A percentile compares a stretch with the other conserved stretches of the same genome.
Conservation (phyloP, 2,113 vertebrate species). For the Martes martes region DNA sequence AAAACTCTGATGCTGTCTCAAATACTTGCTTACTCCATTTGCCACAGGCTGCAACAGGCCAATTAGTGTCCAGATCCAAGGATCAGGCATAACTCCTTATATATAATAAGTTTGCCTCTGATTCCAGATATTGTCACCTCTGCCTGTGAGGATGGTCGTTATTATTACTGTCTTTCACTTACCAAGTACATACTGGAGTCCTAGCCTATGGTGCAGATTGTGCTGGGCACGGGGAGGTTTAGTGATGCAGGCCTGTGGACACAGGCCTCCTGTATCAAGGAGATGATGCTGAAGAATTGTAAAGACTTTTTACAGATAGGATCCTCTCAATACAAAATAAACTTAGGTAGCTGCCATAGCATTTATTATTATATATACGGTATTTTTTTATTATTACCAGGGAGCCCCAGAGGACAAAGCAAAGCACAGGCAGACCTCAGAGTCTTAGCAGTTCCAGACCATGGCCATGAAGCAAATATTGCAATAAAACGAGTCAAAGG, state of each 20-base stretch:
- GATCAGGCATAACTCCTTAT: neutral
- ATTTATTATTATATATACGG: neutral
- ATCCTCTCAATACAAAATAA: neutral
- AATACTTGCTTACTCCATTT: neutral
- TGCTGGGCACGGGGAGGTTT: neutral
- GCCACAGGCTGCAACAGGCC: neutral
- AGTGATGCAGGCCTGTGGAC: neutral
- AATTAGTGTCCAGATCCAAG: neutral
- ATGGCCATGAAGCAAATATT: neutral
- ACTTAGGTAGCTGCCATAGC: neutral
- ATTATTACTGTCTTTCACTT: neutral
- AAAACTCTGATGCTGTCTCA: neutral
- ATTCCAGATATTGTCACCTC: neutral
- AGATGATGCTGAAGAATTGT: neutral
- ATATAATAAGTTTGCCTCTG: neutral
- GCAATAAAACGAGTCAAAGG: neutral
- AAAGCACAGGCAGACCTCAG: neutral
- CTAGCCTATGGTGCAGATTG: neutral
- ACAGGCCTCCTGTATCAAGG: neutral
- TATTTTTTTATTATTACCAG: neutral
- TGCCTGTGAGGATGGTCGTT: neutral
- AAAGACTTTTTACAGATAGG: neutral
- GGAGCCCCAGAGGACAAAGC: neutral
- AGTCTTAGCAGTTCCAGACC: neutral
- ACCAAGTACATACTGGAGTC: neutral